Conservation (phyloP, 2,888 invertebrate genomes). For the Drosophila yooni region DNA sequence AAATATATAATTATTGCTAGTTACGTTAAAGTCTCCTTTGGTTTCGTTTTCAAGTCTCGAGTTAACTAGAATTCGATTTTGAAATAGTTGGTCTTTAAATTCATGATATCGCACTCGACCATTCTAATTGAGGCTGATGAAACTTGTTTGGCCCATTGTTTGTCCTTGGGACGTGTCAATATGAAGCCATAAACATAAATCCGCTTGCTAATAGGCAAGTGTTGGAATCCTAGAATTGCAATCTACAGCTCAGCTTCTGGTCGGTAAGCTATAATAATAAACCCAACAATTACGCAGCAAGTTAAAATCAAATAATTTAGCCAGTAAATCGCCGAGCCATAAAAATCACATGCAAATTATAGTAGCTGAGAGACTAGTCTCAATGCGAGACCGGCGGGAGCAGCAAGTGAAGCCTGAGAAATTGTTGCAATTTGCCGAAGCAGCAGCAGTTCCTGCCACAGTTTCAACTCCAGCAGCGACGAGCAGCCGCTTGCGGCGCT, state of each 20-base stretch:
- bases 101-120: neutral
- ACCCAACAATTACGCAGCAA: constrained; percentile 82
- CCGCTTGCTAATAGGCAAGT: constrained; percentile 54
- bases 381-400: neutral
- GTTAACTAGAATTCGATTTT: constrained; percentile 1
- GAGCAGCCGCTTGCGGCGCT: constrained; percentile 56
- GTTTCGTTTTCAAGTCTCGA: neutral
- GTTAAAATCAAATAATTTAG: constrained; percentile 84
- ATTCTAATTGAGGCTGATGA: constrained; percentile 19
- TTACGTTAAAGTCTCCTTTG: too few relatives aligned
- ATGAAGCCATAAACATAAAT: constrained; percentile 71
- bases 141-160: neutral
- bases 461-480: constrained; percentile 16
- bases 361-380: constrained; percentile 45
- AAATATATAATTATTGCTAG: neutral
- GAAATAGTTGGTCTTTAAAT: constrained; percentile 9
- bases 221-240: constrained; percentile 18
- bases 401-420: constrained; percentile 49
- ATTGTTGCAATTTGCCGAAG: constrained; percentile 67
- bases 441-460: constrained; percentile 20
- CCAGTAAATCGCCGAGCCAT: constrained; percentile 77
- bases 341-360: constrained; percentile 84
- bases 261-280: constrained; percentile 31
- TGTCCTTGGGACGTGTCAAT: constrained; percentile 36
- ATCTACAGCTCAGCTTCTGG: constrained; percentile 25